Evolutionary conservation across 1,140 invertebrate species (phyloP).

Genomic region (Drosophila bocki): DNA sequence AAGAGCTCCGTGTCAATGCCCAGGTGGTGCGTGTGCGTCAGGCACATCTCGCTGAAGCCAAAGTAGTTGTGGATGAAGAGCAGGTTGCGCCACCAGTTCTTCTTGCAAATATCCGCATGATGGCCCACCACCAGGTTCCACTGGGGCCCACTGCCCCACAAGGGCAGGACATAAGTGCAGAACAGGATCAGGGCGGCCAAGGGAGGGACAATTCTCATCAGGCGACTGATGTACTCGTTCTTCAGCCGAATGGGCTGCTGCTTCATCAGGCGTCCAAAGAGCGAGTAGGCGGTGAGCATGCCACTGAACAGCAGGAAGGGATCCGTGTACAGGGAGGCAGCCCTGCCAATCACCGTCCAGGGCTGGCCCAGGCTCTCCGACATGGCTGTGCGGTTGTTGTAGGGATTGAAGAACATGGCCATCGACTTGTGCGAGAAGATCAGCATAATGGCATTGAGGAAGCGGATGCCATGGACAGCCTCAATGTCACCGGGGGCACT

Average conservation of each 20-base stretch:
- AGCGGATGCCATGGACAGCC: conserved; percentile 88
- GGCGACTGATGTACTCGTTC: conserved; percentile 88
- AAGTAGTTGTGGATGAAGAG: conserved; percentile 89
- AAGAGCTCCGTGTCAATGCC: conserved; percentile 95
- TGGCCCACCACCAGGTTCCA: conserved; percentile 89
- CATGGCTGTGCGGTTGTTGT: conserved; percentile 88
- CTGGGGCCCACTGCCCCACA: conserved; percentile 88
- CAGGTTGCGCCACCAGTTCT: conserved; percentile 88
- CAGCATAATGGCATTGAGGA: conserved; percentile 88
- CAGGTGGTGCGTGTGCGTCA: conserved; percentile 90
- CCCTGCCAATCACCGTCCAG: conserved; percentile 88
- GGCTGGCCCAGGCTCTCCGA: conserved; percentile 87
- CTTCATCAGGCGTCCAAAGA: conserved; percentile 87
- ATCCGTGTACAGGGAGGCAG: conserved; percentile 89
- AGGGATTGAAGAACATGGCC: conserved; percentile 88
- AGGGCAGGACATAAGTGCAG: conserved; percentile 88
- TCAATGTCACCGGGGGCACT: conserved; percentile 86
- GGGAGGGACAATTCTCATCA: conserved; percentile 88
- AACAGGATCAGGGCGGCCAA: conserved; percentile 88
- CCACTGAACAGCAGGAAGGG: conserved; percentile 89
- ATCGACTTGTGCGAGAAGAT: conserved; percentile 89
- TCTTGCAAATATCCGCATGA: conserved; percentile 88
- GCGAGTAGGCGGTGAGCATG: conserved; percentile 87
- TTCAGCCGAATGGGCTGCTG: conserved; percentile 86
- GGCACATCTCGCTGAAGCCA: conserved; percentile 89